Evolutionary conservation across 2,888 invertebrate genomes (phyloP), one percentile per base, ranked within the genome.

Genomic region (Orthosia cruda): DNA sequence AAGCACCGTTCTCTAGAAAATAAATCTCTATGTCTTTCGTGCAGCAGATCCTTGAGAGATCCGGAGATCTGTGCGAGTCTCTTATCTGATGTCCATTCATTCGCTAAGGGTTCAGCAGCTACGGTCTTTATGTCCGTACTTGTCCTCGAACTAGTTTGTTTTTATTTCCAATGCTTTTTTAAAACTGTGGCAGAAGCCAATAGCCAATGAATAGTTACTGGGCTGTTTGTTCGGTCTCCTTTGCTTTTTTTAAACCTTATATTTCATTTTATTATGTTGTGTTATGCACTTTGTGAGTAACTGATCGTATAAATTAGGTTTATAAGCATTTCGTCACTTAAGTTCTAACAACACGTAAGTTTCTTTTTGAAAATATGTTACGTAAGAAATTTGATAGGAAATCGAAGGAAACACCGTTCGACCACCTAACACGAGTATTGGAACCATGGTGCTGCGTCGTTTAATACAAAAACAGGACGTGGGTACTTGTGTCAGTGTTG

Each of bases 51-150:
- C 76, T 72, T 71, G 32, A 61, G 80, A 75, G 81, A 82, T 59
- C 64, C 23, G 23, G 85, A 86, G 90, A 88, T 89, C 87, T 85
- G 84, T 80, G 73, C 50, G 61, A 73, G 77, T 80, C 76, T 78
- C 80, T 87, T 86, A 89, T 89, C 85, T 75, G 83, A 85, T 89
- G 83, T 79, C 84, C 89, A 87, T 86, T 89, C 81, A 80, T 86
- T 84, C 77, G 79, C 73, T 76, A 75, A 85, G 71, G 82, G 71
- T 81, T 87, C 74, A 63, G 55, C 26, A 61, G 40, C 26, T 81
- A 77, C 66, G 54, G 61, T 77, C 81, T 84, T 77, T 87, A 87
- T 81, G 74, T 74, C 50, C 54, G 32, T 58, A 32, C 65, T 71
- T 74, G 77, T 87, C 73, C 50, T 64, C 61, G 32, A 57, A 62